Evolutionary conservation across 2,888 invertebrate species (phyloP).

Genomic region (Ennomos fuscantarius): DNA sequence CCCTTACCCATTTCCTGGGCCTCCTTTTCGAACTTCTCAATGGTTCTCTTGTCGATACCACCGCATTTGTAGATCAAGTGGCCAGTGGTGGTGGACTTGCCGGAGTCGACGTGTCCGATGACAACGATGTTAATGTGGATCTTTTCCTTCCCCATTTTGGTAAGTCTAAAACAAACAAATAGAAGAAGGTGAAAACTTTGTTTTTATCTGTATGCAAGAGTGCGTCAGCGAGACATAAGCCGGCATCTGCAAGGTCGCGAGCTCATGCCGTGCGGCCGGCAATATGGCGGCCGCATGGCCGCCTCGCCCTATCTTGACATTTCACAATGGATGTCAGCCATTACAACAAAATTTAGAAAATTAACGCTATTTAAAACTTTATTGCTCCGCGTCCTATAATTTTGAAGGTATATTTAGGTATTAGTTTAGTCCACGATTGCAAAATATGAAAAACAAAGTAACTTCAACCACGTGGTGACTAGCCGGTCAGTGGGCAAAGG

Average conservation of each 20-base stretch:
- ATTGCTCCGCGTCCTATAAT: slow-evolving; percentile 6
- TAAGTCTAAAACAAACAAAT: slow-evolving; percentile 77
- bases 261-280: slow-evolving; percentile 79
- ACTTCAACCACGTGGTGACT: slow-evolving; percentile 79
- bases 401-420: slow-evolving; percentile 18
- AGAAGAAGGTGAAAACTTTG: slow-evolving; percentile 37
- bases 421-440: slow-evolving; percentile 4
- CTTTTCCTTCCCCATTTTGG: slow-evolving; percentile 98
- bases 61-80: slow-evolving; percentile 99
- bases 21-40: slow-evolving; percentile 99
- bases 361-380: slow-evolving; percentile 21
- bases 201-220: slow-evolving; percentile 27
- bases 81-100: slow-evolving; percentile 99
- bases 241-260: slow-evolving; percentile 77
- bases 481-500: slow-evolving; percentile 70
- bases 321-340: slow-evolving; percentile 81
- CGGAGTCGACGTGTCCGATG: slow-evolving; percentile 99
- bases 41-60: slow-evolving; percentile 99
- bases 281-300: slow-evolving; percentile 85
- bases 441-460: slow-evolving; percentile 55
- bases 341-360: slow-evolving; percentile 51
- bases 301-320: slow-evolving; percentile 85
- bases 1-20: slow-evolving; percentile 99
- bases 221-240: slow-evolving; percentile 44
- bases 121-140: slow-evolving; percentile 99